Percentiles rank a stretch among this genome's conserved stretches.
Conservation (phyloP, 2,113 vertebrate species). For the Lepisosteus oculatus region DNA sequence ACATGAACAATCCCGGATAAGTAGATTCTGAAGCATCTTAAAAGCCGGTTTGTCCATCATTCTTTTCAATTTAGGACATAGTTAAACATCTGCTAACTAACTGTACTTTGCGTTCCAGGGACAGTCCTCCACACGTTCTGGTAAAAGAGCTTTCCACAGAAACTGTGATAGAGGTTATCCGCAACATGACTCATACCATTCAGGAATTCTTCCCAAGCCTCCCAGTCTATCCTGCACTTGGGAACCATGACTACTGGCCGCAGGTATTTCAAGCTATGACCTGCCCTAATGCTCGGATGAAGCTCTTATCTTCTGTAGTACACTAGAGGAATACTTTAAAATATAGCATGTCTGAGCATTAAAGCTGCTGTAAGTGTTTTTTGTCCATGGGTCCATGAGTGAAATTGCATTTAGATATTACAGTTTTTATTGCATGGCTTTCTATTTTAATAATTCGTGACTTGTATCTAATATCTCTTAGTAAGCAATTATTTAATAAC, state of each 20-base stretch:
- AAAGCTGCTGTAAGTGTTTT: not conserved
- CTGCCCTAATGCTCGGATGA: too few relatives aligned
- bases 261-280: constrained; percentile 65
- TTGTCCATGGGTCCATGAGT: not conserved
- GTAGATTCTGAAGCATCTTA: constrained; percentile 8
- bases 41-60: too few relatives aligned
- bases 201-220: constrained; percentile 74
- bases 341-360: too few relatives aligned
- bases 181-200: constrained; percentile 83
- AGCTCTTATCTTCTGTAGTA: too few relatives aligned
- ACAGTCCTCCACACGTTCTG: constrained; percentile 91
- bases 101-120: constrained; percentile 59
- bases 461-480: too few relatives aligned
- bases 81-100: not conserved
- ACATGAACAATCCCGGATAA: not conserved
- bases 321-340: too few relatives aligned
- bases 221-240: constrained; percentile 85
- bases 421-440: not conserved
- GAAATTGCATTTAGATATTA: not conserved
- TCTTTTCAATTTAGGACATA: not conserved
- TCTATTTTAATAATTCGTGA: not conserved
- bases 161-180: constrained; percentile 79
- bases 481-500: too few relatives aligned
- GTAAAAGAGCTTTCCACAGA: constrained; percentile 79
- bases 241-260: constrained; percentile 97